Evolutionary conservation across 2,797 vertebrate genomes (phyloP).

Genomic region (Distichodus sexfasciatus): DNA sequence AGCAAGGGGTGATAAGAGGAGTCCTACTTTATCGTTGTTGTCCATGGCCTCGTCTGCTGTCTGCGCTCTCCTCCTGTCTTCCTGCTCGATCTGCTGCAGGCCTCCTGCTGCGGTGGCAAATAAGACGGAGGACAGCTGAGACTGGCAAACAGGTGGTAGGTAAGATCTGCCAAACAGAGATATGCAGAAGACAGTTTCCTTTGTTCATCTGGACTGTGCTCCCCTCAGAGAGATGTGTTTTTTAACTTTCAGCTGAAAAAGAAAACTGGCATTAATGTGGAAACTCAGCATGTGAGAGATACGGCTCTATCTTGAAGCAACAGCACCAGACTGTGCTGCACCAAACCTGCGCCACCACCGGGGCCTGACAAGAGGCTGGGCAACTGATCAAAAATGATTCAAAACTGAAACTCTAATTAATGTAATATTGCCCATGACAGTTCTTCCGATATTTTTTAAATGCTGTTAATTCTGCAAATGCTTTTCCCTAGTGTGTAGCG

Average conservation of each 20-base stretch:
- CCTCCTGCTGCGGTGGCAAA: slow-evolving; percentile 33
- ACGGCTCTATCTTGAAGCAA: not conserved
- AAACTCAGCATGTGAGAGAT: not conserved
- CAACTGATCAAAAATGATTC: too few species aligned
- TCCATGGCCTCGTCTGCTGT: too few species aligned
- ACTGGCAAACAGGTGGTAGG: slow-evolving; percentile 10
- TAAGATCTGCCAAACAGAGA: slow-evolving; percentile 12
- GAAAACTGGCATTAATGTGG: not conserved
- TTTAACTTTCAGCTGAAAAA: not conserved
- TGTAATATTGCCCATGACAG: too few species aligned
- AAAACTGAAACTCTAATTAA: too few species aligned
- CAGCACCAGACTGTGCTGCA: not conserved
- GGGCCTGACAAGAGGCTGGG: not conserved
- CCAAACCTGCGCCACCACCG: not conserved
- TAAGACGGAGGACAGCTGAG: slow-evolving; percentile 11
- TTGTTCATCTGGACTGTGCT: slow-evolving; percentile 23
- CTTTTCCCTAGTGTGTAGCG: too few species aligned
- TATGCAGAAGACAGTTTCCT: slow-evolving; percentile 25
- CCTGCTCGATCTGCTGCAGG: not conserved
- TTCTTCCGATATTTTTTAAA: too few species aligned
- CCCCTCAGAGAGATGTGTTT: not conserved
- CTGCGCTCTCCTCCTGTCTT: not conserved
- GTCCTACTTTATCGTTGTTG: slow-evolving; percentile 17
- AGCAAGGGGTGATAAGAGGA: slow-evolving; percentile 18
- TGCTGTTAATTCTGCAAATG: too few species aligned